Conservation (phyloP, 2,797 vertebrate genomes). For the Spinibarbus caldwelli region DNA sequence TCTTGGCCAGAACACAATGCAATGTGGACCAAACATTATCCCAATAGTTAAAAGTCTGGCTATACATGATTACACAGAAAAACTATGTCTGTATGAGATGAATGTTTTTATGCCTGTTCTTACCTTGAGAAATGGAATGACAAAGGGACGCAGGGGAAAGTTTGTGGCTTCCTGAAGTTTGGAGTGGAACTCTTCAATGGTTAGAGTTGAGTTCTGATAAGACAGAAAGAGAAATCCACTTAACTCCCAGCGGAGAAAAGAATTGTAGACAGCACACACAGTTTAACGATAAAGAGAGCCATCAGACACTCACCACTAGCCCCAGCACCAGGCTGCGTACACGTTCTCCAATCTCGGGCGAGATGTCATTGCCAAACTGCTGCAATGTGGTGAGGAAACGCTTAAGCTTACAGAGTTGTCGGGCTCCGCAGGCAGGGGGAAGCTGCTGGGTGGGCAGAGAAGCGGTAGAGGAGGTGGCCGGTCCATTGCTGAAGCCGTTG, state of each 20-base stretch:
- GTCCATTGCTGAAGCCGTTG: constrained; percentile 94
- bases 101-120: neutral
- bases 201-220: constrained; percentile 93
- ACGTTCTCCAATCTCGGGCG: constrained; percentile 94
- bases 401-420: constrained; percentile 97
- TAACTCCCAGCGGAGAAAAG: neutral
- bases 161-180: constrained; percentile 99
- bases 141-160: constrained; percentile 95
- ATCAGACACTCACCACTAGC: constrained; percentile 84
- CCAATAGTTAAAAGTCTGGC: neutral
- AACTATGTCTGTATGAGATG: constrained; percentile 25
- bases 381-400: constrained; percentile 96
- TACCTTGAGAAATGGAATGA: constrained; percentile 99
- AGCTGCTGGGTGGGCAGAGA: constrained; percentile 93
- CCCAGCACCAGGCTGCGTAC: constrained; percentile 96
- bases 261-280: neutral
- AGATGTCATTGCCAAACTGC: constrained; percentile 97
- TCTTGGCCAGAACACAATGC: neutral
- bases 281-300: neutral
- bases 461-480: constrained; percentile 91
- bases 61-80: neutral
- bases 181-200: constrained; percentile 95
- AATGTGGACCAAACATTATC: no score
- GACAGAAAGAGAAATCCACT: constrained; percentile 9
- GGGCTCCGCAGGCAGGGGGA: constrained; percentile 90